Conservation (phyloP, 2,113 vertebrate genomes). For the Callipepla squamata region DNA sequence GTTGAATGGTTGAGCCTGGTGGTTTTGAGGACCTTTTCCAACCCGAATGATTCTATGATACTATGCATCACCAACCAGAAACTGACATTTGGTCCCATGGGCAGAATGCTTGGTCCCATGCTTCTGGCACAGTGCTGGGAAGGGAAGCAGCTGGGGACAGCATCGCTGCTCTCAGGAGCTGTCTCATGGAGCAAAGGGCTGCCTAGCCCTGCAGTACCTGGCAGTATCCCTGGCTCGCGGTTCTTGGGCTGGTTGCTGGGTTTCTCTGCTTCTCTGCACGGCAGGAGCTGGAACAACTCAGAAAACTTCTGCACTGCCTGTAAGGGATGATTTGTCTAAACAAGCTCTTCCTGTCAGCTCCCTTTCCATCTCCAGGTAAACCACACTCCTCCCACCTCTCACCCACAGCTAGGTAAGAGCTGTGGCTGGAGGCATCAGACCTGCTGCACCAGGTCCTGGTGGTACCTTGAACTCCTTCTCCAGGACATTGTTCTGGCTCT, state of each 20-base stretch:
- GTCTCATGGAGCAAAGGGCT: neutral
- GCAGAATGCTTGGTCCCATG: neutral
- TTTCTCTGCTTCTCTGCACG: constrained; percentile 57
- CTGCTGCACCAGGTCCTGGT: neutral
- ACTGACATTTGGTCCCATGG: fast-evolving
- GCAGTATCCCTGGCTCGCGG: constrained; percentile 58
- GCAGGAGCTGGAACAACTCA: constrained; percentile 55
- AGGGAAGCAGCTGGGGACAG: neutral
- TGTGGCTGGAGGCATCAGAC: fast-evolving
- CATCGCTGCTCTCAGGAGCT: fast-evolving
- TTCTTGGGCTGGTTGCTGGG: constrained; percentile 65
- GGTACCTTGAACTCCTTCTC: constrained; percentile 72
- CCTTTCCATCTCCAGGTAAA: neutral
- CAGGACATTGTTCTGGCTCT: neutral
- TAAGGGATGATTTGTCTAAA: neutral
- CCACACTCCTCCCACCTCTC: neutral
- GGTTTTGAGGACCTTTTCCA: neutral
- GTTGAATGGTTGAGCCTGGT: neutral
- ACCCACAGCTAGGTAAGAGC: neutral
- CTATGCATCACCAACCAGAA: neutral
- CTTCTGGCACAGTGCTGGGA: fast-evolving
- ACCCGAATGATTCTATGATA: neutral
- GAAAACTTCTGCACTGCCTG: constrained; percentile 69
- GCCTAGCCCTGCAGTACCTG: constrained; percentile 29
- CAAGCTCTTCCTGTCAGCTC: neutral